Conservation (phyloP, 2,888 invertebrate species). For the Noctua janthe region DNA sequence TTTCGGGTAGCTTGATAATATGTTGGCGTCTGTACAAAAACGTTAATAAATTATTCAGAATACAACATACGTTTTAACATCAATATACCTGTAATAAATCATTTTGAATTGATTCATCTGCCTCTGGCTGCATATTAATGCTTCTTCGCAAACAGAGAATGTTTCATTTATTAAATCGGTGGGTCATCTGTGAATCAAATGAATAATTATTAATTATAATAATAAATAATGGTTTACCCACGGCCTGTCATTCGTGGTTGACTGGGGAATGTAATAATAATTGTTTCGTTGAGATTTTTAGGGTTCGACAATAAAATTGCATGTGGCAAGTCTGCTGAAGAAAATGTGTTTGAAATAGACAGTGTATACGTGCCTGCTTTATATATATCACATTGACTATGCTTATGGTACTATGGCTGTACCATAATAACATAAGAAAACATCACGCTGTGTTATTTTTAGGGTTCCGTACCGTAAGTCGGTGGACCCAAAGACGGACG, state of each 20-base stretch:
- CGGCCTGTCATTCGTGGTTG: neutral
- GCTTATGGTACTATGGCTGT: too few relatives aligned
- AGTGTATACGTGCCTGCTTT: too few relatives aligned
- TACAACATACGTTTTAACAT: constrained; percentile 5
- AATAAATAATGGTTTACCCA: neutral
- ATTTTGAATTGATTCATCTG: constrained; percentile 25
- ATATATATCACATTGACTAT: too few relatives aligned
- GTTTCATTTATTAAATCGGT: constrained; percentile 23
- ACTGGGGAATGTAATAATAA: neutral
- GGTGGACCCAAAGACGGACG: too few relatives aligned
- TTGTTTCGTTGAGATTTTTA: neutral
- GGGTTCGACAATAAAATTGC: too few relatives aligned
- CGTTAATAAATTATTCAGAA: neutral
- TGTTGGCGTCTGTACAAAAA: too few relatives aligned
- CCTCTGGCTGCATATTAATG: constrained; percentile 18
- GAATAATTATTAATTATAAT: constrained; percentile 18
- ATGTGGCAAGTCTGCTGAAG: too few relatives aligned
- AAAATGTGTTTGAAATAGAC: too few relatives aligned
- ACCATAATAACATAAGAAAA: too few relatives aligned
- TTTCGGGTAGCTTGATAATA: too few relatives aligned
- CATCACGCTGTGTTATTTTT: too few relatives aligned
- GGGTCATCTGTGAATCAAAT: constrained; percentile 13
- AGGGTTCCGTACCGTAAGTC: too few relatives aligned
- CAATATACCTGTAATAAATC: constrained; percentile 8
- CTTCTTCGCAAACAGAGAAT: constrained; percentile 16